phyloP scores from a whole-genome alignment of 2,888 invertebrate genomes.

The Stenodera caucasica region DNA sequence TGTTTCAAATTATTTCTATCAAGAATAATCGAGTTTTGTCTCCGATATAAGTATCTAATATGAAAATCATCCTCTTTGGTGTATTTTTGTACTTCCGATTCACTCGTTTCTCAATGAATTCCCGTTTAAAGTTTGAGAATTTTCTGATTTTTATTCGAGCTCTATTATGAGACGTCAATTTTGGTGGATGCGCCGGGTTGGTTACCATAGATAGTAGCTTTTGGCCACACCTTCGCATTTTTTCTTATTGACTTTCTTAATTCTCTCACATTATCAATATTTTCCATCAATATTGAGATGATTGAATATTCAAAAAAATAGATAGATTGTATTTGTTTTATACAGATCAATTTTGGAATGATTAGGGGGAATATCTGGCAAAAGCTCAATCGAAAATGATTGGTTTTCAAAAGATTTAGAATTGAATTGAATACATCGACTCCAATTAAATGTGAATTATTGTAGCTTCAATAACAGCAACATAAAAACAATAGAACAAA shows the following conservation, averaged over 20 bases:
- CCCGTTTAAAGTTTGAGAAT: background rate
- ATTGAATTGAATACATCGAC: background rate
- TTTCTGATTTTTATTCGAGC: slow-evolving; percentile 2
- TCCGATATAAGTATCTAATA: too few relatives aligned
- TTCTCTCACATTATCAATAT: too few relatives aligned
- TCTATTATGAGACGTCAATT: background rate
- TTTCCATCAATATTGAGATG: too few relatives aligned
- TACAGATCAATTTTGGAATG: too few relatives aligned
- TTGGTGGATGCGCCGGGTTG: background rate
- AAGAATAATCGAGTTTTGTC: too few relatives aligned
- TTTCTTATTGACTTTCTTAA: background rate
- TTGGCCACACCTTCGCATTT: background rate
- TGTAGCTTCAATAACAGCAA: background rate
- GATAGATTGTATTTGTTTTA: too few relatives aligned
- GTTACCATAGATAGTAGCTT: background rate
- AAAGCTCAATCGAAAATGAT: too few relatives aligned
- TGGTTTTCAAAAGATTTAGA: too few relatives aligned
- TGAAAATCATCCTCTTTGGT: too few relatives aligned
- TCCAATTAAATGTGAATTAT: background rate
- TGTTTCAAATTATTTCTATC: too few relatives aligned
- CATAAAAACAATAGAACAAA: background rate
- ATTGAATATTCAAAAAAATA: too few relatives aligned
- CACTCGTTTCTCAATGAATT: background rate
- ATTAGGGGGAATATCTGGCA: too few relatives aligned
- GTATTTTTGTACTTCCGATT: background rate